Evolutionary conservation across 2,113 vertebrate species (phyloP).

Genomic region (Ceyx cyanopectus): DNA sequence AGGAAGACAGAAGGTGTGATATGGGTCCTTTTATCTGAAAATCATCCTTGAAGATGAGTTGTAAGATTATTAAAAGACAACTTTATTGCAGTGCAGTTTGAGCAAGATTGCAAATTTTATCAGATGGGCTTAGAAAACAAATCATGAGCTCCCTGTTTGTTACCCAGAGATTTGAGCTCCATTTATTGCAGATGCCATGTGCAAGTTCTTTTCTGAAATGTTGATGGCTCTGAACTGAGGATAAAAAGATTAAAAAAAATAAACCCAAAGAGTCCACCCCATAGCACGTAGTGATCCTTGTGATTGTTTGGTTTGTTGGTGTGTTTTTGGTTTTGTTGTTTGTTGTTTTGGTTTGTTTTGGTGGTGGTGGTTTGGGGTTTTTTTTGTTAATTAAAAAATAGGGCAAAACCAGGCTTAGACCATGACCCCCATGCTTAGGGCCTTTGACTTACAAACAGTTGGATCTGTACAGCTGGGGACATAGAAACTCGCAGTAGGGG

Average conservation of each 20-base stretch:
- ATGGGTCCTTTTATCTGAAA: neutral
- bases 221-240: neutral
- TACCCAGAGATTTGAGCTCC: neutral
- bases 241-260: neutral
- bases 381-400: too few species aligned
- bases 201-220: neutral
- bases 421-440: neutral
- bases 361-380: too few species aligned
- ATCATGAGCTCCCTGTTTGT: neutral
- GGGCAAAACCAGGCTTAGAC: neutral
- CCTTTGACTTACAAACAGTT: neutral
- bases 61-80: neutral
- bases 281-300: neutral
- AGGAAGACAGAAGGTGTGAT: neutral
- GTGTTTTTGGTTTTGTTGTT: neutral
- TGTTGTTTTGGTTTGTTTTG: neutral
- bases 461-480: neutral
- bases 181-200: fast-evolving
- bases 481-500: neutral
- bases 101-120: neutral
- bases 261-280: neutral
- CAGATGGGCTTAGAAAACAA: neutral
- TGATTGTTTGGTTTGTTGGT: neutral
- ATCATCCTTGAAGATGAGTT: neutral
- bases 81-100: neutral